Base-by-base conservation (phyloP, 2,888 invertebrate species). In the Drepanosiphum platanoidis region DNA sequence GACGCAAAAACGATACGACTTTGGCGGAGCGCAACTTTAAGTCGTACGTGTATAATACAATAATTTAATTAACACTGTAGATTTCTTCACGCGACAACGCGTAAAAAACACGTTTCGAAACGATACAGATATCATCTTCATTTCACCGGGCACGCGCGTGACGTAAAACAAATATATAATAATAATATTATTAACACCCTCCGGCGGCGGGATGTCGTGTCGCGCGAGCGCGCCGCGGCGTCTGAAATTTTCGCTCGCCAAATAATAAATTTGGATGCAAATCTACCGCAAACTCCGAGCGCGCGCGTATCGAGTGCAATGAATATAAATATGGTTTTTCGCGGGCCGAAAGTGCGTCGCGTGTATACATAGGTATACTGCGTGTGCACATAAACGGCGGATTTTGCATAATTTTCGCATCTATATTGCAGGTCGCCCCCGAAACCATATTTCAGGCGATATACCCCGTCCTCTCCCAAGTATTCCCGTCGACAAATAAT, bases 401-500 rank as follows among this genome's bases (percentile, higher is more conserved):
- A 84, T 75, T 84, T 84, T 36, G 68, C 83, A 84, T 84, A 84
- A 84, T 84, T 84, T 52, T 75, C 83, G 83, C 83, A 75, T 84
- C 75, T 84, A 68, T 83, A 83, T 75, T 75, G 66, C 74, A 58
- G 81, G 82, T 74, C 61, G 22, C 30, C 72, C 64, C 79, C 75
- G 52, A 27, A 36, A 84, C 75, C 83, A 75, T 84, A 84, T 75
- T 68, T 83, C 74, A 83, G 72, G 13, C 72, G 36, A 32, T 46
- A 18, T 4, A 22, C 18, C 52, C 34, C 34, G 22, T 36, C 36
- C 32, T 15, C 66, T 32, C 42, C 34, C 46, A 30, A 13, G 36
- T 46, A 22, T 68, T 52, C 15, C 9, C 52, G 75, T 27, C 66
- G 27, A 36, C 83, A 30, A 84, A 71, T 71, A 81, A 84, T 75